phyloP scores from a whole-genome alignment of 2,888 invertebrate genomes.

The Mimumesa dahlbomi region DNA sequence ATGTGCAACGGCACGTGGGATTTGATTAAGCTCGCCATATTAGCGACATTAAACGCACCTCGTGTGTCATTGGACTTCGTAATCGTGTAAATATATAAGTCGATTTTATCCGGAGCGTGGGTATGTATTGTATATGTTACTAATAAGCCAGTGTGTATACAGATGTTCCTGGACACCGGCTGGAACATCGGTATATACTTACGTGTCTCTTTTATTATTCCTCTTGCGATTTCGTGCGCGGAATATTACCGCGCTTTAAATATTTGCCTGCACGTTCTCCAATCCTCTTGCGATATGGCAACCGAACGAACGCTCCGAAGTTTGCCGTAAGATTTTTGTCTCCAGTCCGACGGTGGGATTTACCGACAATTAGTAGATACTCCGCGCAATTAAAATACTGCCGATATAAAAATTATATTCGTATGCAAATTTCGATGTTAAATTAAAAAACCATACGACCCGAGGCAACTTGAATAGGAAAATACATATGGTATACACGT shows the following conservation, averaged over 20 bases:
- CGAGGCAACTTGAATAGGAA: too few relatives aligned
- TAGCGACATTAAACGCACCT: background rate
- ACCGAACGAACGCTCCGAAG: background rate
- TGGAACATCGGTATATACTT: conserved; percentile 10
- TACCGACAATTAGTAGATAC: background rate
- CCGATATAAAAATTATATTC: background rate
- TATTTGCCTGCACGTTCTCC: conserved; percentile 38
- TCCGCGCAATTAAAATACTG: background rate
- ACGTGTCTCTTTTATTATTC: conserved; percentile 53
- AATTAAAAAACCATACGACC: background rate
- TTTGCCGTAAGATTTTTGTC: background rate
- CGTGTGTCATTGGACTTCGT: background rate
- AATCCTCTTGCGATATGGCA: conserved; percentile 17
- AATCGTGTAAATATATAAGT: background rate
- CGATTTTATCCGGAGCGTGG: background rate
- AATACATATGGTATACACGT: background rate
- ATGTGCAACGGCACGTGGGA: background rate
- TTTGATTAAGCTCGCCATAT: background rate
- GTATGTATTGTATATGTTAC: background rate
- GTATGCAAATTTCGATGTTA: background rate
- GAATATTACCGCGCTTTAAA: conserved; percentile 50
- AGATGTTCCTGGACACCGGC: conserved; percentile 35
- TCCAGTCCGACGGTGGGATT: background rate
- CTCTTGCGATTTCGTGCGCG: conserved; percentile 33
- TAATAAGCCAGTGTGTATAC: conserved; percentile 51